Conservation (phyloP, 2,888 invertebrate genomes). For the Myathropa florea region DNA sequence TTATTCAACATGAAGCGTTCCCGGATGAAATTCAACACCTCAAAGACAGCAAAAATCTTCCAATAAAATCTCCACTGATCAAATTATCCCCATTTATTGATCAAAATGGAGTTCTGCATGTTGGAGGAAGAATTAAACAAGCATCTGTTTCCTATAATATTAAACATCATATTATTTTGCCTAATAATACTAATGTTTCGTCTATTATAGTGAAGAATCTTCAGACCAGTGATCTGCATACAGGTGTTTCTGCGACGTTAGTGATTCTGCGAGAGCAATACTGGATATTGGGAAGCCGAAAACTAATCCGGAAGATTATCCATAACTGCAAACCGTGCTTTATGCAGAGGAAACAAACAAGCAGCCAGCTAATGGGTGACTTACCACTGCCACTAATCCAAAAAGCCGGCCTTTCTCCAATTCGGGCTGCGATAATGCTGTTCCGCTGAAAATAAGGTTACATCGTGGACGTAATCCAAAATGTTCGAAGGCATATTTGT, state of each 20-base stretch:
- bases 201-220: conserved; percentile 24
- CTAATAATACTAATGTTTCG: conserved; percentile 11
- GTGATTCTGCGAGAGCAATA: conserved; percentile 28
- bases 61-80: conserved; percentile 1
- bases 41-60: background rate
- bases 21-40: conserved; percentile 1
- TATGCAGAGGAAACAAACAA: conserved; percentile 33
- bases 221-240: conserved; percentile 23
- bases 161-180: conserved; percentile 26
- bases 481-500: conserved; percentile 39
- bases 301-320: conserved; percentile 35
- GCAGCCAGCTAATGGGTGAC: conserved; percentile 45
- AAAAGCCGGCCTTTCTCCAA: conserved; percentile 27
- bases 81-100: conserved; percentile 20
- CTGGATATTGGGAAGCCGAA: conserved; percentile 52
- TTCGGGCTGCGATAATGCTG: conserved; percentile 39
- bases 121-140: conserved; percentile 3
- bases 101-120: background rate
- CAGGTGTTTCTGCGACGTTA: conserved; percentile 39
- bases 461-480: conserved; percentile 14
- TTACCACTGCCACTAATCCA: conserved; percentile 16
- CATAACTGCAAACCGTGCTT: conserved; percentile 47
- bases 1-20: background rate
- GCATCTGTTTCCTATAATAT: conserved; percentile 14
- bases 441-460: conserved; percentile 40